Evolutionary conservation across 2,888 invertebrate species (phyloP), one percentile per base, ranked within the genome.

Genomic region (Thalpophila matura): DNA sequence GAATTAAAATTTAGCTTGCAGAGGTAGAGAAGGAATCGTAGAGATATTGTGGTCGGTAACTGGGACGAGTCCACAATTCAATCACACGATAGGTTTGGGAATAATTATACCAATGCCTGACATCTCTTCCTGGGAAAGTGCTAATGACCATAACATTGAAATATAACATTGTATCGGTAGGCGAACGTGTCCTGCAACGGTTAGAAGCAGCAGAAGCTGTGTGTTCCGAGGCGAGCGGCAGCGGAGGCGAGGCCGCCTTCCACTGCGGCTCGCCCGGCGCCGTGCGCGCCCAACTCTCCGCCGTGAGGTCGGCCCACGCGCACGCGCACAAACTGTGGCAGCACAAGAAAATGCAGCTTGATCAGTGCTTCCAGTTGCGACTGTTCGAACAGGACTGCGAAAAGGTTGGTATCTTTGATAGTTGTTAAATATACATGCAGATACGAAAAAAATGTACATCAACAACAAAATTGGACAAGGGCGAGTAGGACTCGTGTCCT

Each of bases 361-460:
- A 99, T 87, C 99, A 99, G 91, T 99, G 99, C 89, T 98, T 99
- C 88, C 99, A 99, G 89, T 96, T 99, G 81, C 96, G 99, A 49
- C 96, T 99, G 45, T 99, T 99, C 88, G 99, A 99, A 91, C 98
- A 99, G 89, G 99, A 99, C 89, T 99, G 99, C 80, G 99, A 99
- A 89, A 99, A 98, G 96, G 98, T 97, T 55, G n/a, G 42, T 42
- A 10, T 3, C 14, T 22, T n/a, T 10, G 1, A 2, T 2, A n/a
- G n/a, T n/a, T n/a, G n/a, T n/a, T n/a, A n/a, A n/a, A n/a, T n/a
- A n/a, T n/a, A n/a, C n/a, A n/a, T n/a, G n/a, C n/a, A n/a, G n/a
- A n/a, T n/a, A n/a, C n/a, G n/a, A 31, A 14, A 24, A 12, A 9
- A 14, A 29, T 4, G 7, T 7, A 12, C 6, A 16, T 22, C 4